phyloP scores from a whole-genome alignment of 2,888 invertebrate genomes.

The Caradrina clavipalpis region DNA sequence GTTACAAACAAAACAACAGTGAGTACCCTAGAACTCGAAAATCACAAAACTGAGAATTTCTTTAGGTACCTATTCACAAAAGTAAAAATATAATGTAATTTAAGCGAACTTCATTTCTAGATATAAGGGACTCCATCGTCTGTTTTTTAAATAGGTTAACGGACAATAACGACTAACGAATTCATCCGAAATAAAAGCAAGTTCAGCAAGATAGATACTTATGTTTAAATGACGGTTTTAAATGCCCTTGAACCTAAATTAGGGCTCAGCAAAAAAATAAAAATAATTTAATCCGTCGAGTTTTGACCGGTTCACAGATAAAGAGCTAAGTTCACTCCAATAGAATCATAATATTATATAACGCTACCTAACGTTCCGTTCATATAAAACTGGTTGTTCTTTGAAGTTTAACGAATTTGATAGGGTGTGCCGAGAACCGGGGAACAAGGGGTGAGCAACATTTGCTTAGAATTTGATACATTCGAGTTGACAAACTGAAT shows the following conservation, averaged over 20 bases:
- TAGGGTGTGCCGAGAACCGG: slow-evolving; percentile 21
- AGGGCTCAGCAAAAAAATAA: slow-evolving; percentile 18
- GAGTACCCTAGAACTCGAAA: no score
- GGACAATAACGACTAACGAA: neutral
- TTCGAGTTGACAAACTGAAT: slow-evolving; percentile 9
- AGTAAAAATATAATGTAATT: no score
- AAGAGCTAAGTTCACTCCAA: slow-evolving; percentile 27
- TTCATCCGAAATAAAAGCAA: slow-evolving; percentile 30
- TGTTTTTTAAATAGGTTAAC: slow-evolving; percentile 11
- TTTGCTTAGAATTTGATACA: slow-evolving; percentile 30
- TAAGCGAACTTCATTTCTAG: neutral
- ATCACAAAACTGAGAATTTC: no score
- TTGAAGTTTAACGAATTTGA: slow-evolving; percentile 23
- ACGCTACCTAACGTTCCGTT: slow-evolving; percentile 39
- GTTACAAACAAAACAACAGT: no score
- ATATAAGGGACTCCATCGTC: neutral
- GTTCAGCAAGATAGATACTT: neutral
- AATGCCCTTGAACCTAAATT: slow-evolving; percentile 24
- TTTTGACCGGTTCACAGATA: slow-evolving; percentile 48
- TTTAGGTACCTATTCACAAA: no score
- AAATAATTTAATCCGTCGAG: slow-evolving; percentile 12
- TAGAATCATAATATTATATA: slow-evolving; percentile 30
- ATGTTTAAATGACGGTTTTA: slow-evolving; percentile 35
- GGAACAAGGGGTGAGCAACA: slow-evolving; percentile 23
- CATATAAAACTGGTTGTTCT: slow-evolving; percentile 42